phyloP scores from a whole-genome alignment of 2,888 invertebrate species.

The Oxycera nigricornis region DNA sequence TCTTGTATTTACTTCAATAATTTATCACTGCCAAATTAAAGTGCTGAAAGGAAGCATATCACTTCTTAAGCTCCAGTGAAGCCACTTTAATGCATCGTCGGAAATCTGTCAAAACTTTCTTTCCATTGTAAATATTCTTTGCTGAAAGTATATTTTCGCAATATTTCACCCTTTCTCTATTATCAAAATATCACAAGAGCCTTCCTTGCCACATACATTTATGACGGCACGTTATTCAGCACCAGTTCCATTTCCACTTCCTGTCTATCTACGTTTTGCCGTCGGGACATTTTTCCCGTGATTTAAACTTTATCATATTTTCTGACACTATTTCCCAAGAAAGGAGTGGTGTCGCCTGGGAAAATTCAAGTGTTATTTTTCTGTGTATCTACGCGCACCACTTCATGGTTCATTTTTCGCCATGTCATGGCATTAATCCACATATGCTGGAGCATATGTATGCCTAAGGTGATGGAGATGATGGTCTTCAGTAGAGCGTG shows the following conservation, averaged over 20 bases:
- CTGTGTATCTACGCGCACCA: background rate
- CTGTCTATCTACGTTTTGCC: background rate
- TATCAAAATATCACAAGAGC: background rate
- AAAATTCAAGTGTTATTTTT: background rate
- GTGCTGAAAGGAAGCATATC: too few species aligned
- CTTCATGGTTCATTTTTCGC: background rate
- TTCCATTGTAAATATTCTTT: too few species aligned
- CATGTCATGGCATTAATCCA: background rate
- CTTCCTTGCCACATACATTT: background rate
- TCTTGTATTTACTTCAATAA: too few species aligned
- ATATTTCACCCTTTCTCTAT: background rate
- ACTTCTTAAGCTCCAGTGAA: too few species aligned
- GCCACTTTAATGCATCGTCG: too few species aligned
- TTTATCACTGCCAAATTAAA: too few species aligned
- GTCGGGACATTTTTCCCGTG: background rate
- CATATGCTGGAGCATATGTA: background rate
- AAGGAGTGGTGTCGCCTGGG: background rate
- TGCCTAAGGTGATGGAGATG: background rate
- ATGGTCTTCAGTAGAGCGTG: background rate
- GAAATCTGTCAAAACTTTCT: too few species aligned
- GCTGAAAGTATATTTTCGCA: too few species aligned
- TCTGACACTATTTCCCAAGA: background rate
- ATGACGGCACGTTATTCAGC: background rate
- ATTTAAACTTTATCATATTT: constrained; percentile 9
- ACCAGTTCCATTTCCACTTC: background rate